These are phyloP conservation scores for Leptopilina boulardi DNA, from an alignment of 1,140 invertebrate species.

Conservation along the genomic window DNA sequence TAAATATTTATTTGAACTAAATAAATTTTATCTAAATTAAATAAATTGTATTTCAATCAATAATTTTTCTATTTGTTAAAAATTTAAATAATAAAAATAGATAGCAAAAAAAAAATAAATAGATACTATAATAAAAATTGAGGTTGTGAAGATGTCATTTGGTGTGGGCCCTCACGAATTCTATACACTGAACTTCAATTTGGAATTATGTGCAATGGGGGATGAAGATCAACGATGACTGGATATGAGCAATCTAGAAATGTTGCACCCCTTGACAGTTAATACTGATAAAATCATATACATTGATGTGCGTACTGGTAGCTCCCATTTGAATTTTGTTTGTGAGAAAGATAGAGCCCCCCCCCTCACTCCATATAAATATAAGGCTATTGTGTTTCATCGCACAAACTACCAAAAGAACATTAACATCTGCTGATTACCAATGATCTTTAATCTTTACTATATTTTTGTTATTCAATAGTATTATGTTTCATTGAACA, in stretches of 20 bases:
- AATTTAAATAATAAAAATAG: no score
- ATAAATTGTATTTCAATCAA: no score
- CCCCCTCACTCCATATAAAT: no score
- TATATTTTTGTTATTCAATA: slow-evolving; percentile 46
- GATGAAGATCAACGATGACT: slow-evolving; percentile 58
- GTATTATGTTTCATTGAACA: slow-evolving; percentile 56
- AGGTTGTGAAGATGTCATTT: background rate
- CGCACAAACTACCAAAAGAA: slow-evolving; percentile 48
- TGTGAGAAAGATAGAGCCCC: slow-evolving; percentile 51
- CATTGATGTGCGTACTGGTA: slow-evolving; percentile 51
- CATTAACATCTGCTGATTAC: slow-evolving; percentile 72
- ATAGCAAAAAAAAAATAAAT: background rate
- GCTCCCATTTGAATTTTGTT: slow-evolving; percentile 66
- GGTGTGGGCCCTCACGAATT: slow-evolving; percentile 39
- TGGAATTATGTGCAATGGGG: slow-evolving; percentile 49
- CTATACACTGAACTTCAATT: slow-evolving; percentile 49
- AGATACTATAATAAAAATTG: background rate
- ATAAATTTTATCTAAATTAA: no score
- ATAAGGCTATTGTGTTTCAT: slow-evolving; percentile 52
- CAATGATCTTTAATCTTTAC: slow-evolving; percentile 55
- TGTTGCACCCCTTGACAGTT: slow-evolving; percentile 65
- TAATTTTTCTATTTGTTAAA: no score
- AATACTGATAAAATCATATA: slow-evolving; percentile 67
- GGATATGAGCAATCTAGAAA: slow-evolving; percentile 67
- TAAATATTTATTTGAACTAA: no score